Evolutionary conservation across 2,113 vertebrate species (phyloP).

Genomic region (Dasyurus viverrinus): DNA sequence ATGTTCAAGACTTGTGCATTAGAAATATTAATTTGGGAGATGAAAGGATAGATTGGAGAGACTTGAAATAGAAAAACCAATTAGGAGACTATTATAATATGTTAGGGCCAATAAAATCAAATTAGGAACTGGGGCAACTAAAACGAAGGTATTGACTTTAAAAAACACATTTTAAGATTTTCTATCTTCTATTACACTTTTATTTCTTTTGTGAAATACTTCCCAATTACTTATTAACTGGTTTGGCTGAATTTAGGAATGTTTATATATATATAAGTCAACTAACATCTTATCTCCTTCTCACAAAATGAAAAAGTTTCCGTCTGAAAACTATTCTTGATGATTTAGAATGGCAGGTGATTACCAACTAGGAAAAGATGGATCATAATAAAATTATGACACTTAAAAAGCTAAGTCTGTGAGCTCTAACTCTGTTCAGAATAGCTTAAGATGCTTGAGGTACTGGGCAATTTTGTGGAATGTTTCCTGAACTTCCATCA

Average conservation of each 20-base stretch:
- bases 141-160: not conserved
- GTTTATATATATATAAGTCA: not conserved
- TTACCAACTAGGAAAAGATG: not conserved
- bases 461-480: not conserved
- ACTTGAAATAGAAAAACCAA: too few species aligned
- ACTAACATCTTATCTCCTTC: not conserved
- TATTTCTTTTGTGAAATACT: not conserved
- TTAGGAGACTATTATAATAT: not conserved
- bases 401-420: not conserved
- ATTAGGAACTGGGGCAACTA: not conserved
- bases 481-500: not conserved
- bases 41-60: too few species aligned
- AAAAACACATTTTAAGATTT: not conserved
- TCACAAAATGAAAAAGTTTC: not conserved
- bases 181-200: not conserved
- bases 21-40: not conserved
- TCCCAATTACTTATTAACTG: not conserved
- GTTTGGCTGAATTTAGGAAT: not conserved
- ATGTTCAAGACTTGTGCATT: not conserved
- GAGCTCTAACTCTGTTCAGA: not conserved
- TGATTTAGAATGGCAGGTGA: not conserved
- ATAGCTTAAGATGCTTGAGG: not conserved
- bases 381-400: not conserved
- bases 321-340: not conserved
- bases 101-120: not conserved